phyloP scores from a whole-genome alignment of 2,888 invertebrate genomes.

The Pristionchus entomophagus region DNA sequence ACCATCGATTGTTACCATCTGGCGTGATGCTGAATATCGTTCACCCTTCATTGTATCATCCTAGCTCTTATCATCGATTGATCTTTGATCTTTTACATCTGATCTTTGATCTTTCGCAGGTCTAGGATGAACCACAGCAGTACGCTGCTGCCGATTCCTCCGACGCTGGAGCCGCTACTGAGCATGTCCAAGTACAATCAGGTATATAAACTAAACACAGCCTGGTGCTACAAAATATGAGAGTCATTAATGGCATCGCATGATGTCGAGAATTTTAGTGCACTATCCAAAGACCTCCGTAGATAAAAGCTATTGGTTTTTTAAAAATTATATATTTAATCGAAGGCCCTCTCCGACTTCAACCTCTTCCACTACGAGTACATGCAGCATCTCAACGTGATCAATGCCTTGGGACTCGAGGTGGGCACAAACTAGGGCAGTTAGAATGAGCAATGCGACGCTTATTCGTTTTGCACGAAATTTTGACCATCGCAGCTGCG shows the following conservation, averaged over 20 bases:
- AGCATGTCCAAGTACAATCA: slow-evolving; percentile 13
- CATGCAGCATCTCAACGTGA: slow-evolving; percentile 33
- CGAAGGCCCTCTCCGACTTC: background rate
- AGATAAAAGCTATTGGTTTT: no score
- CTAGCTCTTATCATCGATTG: background rate
- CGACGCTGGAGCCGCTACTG: background rate
- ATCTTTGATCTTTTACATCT: background rate
- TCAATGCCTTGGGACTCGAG: background rate
- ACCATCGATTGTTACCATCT: background rate
- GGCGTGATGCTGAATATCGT: no score
- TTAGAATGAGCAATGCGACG: no score
- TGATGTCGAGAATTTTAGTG: no score
- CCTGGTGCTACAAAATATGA: background rate
- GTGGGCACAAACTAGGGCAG: no score
- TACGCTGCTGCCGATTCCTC: background rate
- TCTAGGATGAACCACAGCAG: slow-evolving; percentile 15
- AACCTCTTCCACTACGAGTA: slow-evolving; percentile 2
- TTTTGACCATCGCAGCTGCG: no score
- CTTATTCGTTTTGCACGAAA: no score
- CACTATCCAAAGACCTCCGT: no score
- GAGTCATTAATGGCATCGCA: no score
- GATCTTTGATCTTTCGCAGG: slow-evolving; percentile 1
- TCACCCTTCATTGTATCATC: no score
- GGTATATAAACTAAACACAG: background rate
- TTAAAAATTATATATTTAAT: background rate